Evolutionary conservation across 2,888 invertebrate species (phyloP).

Genomic region (Chouioia cunea): DNA sequence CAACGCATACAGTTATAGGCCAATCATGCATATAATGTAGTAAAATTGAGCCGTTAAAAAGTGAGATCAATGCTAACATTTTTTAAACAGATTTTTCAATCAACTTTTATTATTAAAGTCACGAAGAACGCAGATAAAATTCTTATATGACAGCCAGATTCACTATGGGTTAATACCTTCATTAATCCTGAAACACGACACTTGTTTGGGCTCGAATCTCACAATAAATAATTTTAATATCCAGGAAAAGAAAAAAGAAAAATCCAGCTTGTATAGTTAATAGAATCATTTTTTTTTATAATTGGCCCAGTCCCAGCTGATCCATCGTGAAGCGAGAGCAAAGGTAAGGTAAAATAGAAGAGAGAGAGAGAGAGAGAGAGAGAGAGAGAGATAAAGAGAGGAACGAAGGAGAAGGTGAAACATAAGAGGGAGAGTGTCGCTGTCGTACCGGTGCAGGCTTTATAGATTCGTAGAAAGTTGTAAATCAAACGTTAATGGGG

Average conservation of each 20-base stretch:
- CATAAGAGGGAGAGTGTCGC: conserved; percentile 30
- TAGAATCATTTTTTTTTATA: conserved; percentile 44
- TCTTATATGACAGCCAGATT: too few species aligned
- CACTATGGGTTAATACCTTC: too few species aligned
- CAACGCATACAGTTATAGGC: conserved; percentile 8
- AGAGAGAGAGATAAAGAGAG: conserved; percentile 34
- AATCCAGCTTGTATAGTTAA: conserved; percentile 30
- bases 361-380: conserved; percentile 16
- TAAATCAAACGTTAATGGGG: conserved; percentile 68
- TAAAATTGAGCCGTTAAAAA: neutral
- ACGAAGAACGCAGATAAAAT: too few species aligned
- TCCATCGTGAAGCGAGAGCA: neutral
- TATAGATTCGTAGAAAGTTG: conserved; percentile 68
- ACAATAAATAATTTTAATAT: neutral
- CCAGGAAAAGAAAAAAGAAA: conserved; percentile 24
- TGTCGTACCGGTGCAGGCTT: conserved; percentile 24
- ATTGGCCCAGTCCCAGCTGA: conserved; percentile 23
- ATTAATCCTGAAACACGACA: too few species aligned
- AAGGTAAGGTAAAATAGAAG: conserved; percentile 14
- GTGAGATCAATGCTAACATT: too few species aligned
- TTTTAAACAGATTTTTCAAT: too few species aligned
- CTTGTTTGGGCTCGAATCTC: too few species aligned
- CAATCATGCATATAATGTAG: neutral
- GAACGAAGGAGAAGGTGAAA: conserved; percentile 30
- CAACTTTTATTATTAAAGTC: too few species aligned